Percentiles rank a stretch among this genome's conserved stretches.
Conservation (phyloP, 1,140 invertebrate genomes). For the Patella vulgata region DNA sequence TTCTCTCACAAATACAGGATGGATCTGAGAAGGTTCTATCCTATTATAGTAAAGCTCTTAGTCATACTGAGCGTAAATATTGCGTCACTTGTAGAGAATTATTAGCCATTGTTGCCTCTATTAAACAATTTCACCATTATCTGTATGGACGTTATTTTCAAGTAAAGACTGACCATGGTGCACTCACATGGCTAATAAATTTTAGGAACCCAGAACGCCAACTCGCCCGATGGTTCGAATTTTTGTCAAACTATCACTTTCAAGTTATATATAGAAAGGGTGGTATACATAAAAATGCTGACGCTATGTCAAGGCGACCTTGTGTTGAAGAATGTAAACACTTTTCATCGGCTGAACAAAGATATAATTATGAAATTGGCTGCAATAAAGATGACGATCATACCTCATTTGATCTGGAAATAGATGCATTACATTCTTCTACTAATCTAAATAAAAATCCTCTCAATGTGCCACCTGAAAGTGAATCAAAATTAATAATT, state of each 20-base stretch:
- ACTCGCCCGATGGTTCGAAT: slow-evolving; percentile 37
- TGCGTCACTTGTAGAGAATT: slow-evolving; percentile 26
- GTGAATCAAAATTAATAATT: too few species aligned
- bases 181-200: slow-evolving; percentile 24
- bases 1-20: slow-evolving; percentile 59
- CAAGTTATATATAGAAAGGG: slow-evolving; percentile 30
- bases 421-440: too few species aligned
- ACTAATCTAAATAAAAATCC: too few species aligned
- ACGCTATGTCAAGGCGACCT: slow-evolving; percentile 23
- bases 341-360: too few species aligned
- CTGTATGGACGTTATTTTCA: slow-evolving; percentile 22
- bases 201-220: slow-evolving; percentile 17
- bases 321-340: too few species aligned
- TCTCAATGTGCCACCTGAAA: too few species aligned
- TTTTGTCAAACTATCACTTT: slow-evolving; percentile 36
- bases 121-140: slow-evolving; percentile 24
- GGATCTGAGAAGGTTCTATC: slow-evolving; percentile 28
- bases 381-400: too few species aligned
- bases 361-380: too few species aligned
- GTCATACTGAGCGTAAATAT: slow-evolving; percentile 23
- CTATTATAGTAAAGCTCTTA: slow-evolving; percentile 14
- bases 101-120: slow-evolving; percentile 15
- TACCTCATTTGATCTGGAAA: too few species aligned
- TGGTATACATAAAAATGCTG: slow-evolving; percentile 37
- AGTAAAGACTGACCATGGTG: slow-evolving; percentile 28